These are phyloP conservation scores for Gracilinanus agilis DNA, from an alignment of 2,113 vertebrate genomes.

Conservation along the genomic window DNA sequence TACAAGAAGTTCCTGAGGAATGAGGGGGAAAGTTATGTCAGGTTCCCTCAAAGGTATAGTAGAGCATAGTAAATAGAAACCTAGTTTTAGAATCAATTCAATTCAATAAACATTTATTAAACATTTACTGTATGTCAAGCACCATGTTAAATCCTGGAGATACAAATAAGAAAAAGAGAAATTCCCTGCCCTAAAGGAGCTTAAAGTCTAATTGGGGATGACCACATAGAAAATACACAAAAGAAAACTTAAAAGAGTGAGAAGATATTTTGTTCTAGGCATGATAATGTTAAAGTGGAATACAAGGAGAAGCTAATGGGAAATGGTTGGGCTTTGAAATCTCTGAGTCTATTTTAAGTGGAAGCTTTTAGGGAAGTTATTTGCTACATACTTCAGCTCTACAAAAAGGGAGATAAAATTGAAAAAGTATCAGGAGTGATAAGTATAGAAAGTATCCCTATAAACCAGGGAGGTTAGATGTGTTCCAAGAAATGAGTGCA, in stretches of 20 bases:
- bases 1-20: neutral
- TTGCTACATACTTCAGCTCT: neutral
- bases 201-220: neutral
- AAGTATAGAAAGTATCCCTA: neutral
- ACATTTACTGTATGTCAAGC: too few species aligned
- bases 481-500: neutral
- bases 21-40: neutral
- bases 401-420: neutral
- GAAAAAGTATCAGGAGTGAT: neutral
- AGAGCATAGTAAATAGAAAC: neutral
- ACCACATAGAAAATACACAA: neutral
- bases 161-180: too few species aligned
- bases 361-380: neutral
- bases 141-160: too few species aligned
- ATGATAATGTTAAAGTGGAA: neutral
- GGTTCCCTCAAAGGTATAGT: neutral
- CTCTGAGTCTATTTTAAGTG: neutral
- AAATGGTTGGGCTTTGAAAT: neutral
- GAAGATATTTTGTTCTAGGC: neutral
- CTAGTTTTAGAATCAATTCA: neutral
- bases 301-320: neutral
- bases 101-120: too few species aligned
- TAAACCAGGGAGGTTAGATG: neutral
- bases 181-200: neutral
- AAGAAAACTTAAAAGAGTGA: neutral